Base-by-base conservation (phyloP, 2,113 vertebrate species). In the Zeus faber region DNA sequence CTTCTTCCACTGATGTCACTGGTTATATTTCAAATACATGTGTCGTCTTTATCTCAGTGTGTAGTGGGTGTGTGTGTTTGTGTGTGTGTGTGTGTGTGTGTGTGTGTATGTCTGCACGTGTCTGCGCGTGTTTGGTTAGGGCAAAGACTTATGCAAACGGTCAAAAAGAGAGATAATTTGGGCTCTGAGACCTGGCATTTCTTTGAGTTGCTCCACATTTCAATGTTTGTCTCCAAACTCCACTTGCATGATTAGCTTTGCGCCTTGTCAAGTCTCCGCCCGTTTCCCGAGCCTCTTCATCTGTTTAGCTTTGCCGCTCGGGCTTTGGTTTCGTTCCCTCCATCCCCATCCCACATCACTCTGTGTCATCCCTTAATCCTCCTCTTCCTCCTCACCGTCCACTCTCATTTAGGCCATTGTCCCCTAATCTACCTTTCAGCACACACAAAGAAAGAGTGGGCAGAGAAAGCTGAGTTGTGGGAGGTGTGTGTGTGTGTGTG, bases 231-330 rank as follows among this genome's bases (percentile, higher is more conserved):
- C n/a, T 45, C 27, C 7, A 3, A 11, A 14, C 6, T 29, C 44
- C 40, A 18, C 6, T 22, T 27, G 11, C 13, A 37, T 21, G 27
- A 3, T 35, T 39, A 16, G 4, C 27, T 17, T 22, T 11, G 24
- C 14, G 23, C 5, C 23, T 25, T 27, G 25, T 31, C 39, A 31
- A 43, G 49, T 51, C 48, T 60, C 21, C 22, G 29, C 33, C 21
- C 22, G 57, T 43, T 40, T 40, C n/a, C 41, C 6, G 13, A 31
- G 25, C 40, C 14, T 35, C 22, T 44, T 44, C 35, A 45, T 52
- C 17, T 22, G 37, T 48, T 48, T 5, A 14, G 13, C 33, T 37
- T 37, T 4, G n/a, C n/a, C 24, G 14, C 23, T 25, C 13, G n/a
- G n/a, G 25, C 45, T 48, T 4, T 2, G 33, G 33, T 27, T 22